These are phyloP conservation scores for Turnix velox DNA, from an alignment of 2,113 vertebrate genomes.

Conservation along the genomic window DNA sequence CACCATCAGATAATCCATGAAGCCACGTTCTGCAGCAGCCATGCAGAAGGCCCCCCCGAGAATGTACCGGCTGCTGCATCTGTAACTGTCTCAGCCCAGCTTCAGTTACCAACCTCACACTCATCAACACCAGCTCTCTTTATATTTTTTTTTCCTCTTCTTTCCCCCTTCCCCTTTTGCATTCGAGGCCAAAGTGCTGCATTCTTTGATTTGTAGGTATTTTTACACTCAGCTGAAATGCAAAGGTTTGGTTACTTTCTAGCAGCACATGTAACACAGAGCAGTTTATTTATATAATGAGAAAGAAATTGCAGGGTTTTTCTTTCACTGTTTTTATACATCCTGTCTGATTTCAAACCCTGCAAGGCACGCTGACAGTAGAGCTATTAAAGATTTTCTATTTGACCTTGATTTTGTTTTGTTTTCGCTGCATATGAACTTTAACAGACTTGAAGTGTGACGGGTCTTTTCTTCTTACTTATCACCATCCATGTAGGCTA, in stretches of 20 bases:
- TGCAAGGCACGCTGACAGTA: background rate
- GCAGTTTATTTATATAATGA: conserved; percentile 3
- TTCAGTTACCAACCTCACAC: conserved; percentile 25
- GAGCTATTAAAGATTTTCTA: conserved; percentile 37
- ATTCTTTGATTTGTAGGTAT: background rate
- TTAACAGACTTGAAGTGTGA: conserved; percentile 43
- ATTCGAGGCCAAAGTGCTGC: background rate
- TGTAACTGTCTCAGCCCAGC: conserved; percentile 24
- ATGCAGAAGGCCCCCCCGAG: conserved; percentile 28
- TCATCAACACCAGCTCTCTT: background rate
- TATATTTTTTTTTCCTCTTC: background rate
- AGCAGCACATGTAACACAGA: background rate
- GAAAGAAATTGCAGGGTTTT: background rate
- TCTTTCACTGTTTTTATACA: background rate
- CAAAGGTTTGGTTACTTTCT: background rate
- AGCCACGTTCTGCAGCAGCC: conserved; percentile 9
- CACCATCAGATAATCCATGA: background rate
- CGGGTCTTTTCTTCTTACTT: conserved; percentile 37
- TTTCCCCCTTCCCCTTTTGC: background rate
- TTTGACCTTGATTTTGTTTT: conserved; percentile 63
- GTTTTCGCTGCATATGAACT: conserved; percentile 36
- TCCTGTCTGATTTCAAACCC: background rate
- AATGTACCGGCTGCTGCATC: background rate
- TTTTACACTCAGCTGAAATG: background rate
- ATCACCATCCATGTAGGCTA: background rate